phyloP scores from a whole-genome alignment of 2,113 vertebrate species.

The Acanthisitta chloris region DNA sequence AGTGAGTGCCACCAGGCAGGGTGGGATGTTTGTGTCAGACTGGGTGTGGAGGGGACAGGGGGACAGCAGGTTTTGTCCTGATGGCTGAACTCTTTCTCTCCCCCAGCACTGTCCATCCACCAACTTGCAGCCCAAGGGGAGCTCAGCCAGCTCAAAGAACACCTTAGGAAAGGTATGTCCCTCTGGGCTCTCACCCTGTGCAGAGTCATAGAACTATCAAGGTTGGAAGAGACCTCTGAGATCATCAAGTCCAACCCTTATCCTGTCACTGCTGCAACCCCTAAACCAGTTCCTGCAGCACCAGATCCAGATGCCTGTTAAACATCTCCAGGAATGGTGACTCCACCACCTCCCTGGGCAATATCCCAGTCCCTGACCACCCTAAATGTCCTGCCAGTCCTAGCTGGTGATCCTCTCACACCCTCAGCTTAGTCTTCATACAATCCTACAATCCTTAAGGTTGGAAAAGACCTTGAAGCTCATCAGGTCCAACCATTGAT shows the following conservation, averaged over 20 bases:
- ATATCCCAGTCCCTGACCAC: too few relatives aligned
- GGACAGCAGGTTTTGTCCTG: not conserved
- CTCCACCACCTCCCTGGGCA: too few relatives aligned
- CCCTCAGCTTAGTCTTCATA: rapidly evolving
- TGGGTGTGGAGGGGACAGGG: not conserved
- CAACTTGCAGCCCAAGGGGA: constrained; percentile 95
- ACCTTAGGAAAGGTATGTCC: constrained; percentile 82
- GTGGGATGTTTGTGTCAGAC: not conserved
- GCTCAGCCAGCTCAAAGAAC: constrained; percentile 82
- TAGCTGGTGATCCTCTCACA: not conserved
- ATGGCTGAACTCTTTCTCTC: not conserved
- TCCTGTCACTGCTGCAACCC: too few relatives aligned
- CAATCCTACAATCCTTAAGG: rapidly evolving
- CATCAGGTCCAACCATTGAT: rapidly evolving
- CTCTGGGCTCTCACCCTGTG: too few relatives aligned
- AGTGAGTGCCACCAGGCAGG: constrained; percentile 72
- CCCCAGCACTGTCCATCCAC: constrained; percentile 87
- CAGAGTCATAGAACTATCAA: too few relatives aligned
- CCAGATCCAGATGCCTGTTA: too few relatives aligned
- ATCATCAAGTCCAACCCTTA: too few relatives aligned
- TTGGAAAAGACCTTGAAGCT: not conserved
- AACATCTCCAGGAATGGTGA: too few relatives aligned
- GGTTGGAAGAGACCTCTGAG: too few relatives aligned
- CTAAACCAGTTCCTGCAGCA: too few relatives aligned
- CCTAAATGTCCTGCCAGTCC: not conserved